Percentiles rank a stretch among this genome's conserved stretches.
phyloP scores from a whole-genome alignment of 2,888 invertebrate species.

The Strigamia transsilvanica region DNA sequence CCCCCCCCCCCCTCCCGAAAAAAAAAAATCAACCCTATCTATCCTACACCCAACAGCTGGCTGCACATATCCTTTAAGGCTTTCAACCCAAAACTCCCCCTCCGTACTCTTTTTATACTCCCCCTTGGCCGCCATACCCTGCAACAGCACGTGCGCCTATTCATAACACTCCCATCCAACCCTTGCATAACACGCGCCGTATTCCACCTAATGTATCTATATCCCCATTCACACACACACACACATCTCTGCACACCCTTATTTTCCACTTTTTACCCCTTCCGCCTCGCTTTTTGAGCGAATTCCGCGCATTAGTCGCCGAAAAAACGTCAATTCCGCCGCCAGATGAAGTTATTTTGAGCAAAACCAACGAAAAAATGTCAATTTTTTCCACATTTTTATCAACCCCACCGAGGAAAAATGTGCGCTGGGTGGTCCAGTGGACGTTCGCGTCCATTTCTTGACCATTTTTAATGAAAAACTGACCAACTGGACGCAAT shows the following conservation, averaged over 20 bases:
- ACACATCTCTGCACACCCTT: neutral
- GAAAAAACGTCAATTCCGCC: neutral
- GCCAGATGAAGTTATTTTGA: neutral
- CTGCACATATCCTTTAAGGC: constrained; percentile 7
- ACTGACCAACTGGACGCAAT: too few relatives aligned
- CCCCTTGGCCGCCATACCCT: neutral
- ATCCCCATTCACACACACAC: neutral
- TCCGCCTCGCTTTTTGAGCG: neutral
- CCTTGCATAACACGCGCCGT: constrained; percentile 13
- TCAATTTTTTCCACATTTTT: too few relatives aligned
- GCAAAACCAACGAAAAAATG: neutral
- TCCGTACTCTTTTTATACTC: neutral
- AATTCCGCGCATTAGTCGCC: neutral
- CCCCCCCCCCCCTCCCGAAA: too few relatives aligned
- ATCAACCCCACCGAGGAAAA: too few relatives aligned
- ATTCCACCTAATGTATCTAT: constrained; percentile 1
- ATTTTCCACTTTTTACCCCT: neutral
- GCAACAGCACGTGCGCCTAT: constrained; percentile 33
- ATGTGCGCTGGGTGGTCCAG: neutral
- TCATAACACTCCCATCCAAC: neutral
- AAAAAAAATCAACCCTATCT: neutral
- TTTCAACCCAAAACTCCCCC: neutral
- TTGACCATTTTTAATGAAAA: too few relatives aligned
- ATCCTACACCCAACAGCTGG: neutral
- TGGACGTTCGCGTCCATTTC: neutral